Percentiles rank a stretch among this genome's conserved stretches.
Evolutionary conservation across 2,797 vertebrate species (phyloP).

Genomic region (Lagocephalus sceleratus): DNA sequence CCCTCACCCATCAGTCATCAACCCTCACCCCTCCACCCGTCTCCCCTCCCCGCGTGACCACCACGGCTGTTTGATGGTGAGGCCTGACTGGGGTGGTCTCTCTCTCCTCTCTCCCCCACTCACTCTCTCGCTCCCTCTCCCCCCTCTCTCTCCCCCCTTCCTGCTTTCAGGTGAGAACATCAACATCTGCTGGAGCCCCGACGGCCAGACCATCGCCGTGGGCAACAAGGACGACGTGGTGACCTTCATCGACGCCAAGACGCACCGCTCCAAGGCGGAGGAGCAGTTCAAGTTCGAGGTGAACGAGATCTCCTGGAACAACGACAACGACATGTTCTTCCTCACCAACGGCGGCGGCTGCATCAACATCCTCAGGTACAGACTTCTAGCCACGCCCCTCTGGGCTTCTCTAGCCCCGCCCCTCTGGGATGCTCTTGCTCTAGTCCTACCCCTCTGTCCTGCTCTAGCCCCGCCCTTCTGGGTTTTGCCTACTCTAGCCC

Average conservation of each 20-base stretch:
- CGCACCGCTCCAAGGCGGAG: conserved; percentile 89
- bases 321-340: conserved; percentile 98
- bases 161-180: conserved; percentile 91
- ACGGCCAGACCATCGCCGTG: conserved; percentile 97
- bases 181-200: conserved; percentile 98
- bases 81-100: too few species aligned
- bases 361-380: conserved; percentile 94
- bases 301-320: conserved; percentile 99
- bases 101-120: too few species aligned
- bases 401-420: too few species aligned
- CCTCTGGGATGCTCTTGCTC: too few species aligned
- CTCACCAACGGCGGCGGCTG: conserved; percentile 97
- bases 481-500: too few species aligned
- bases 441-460: neutral
- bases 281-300: conserved; percentile 99
- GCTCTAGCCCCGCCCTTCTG: too few species aligned
- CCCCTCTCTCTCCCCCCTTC: too few species aligned
- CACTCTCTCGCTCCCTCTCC: too few species aligned
- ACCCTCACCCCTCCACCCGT: too few species aligned
- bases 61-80: too few species aligned
- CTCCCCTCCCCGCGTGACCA: too few species aligned
- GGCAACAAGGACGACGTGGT: conserved; percentile 98
- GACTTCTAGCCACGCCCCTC: neutral
- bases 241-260: conserved; percentile 96
- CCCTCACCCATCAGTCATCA: too few species aligned